Evolutionary conservation across 2,888 invertebrate species (phyloP).

Genomic region (Conops quadrifasciatus): DNA sequence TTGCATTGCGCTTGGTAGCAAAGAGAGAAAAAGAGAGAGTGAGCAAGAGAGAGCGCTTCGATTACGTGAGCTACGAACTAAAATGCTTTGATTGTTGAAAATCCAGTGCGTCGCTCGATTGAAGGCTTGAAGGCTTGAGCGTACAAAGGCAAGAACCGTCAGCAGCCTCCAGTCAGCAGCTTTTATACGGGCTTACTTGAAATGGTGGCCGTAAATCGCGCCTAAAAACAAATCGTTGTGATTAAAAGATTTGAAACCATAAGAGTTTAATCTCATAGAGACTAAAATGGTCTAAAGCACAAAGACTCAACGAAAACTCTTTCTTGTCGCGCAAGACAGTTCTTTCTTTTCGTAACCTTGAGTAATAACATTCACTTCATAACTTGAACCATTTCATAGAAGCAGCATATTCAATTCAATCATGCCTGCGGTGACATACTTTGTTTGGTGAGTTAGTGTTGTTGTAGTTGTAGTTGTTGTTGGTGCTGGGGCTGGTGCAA

Average conservation of each 20-base stretch:
- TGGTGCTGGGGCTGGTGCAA: conserved; percentile 6
- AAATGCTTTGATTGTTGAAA: not conserved
- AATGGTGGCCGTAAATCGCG: too few relatives aligned
- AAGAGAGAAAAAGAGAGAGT: not conserved
- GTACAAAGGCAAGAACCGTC: not conserved
- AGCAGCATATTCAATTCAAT: too few relatives aligned
- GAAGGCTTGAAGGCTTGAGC: not conserved
- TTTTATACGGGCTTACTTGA: conserved; percentile 18
- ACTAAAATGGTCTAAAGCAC: too few relatives aligned
- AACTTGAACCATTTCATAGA: too few relatives aligned
- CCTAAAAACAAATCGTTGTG: too few relatives aligned
- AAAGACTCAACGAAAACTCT: conserved; percentile 16
- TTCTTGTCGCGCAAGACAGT: not conserved
- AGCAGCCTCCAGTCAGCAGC: not conserved
- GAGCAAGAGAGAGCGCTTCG: not conserved
- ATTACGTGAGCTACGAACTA: too few relatives aligned
- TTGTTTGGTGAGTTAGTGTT: too few relatives aligned
- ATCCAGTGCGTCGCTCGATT: not conserved
- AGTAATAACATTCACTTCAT: too few relatives aligned
- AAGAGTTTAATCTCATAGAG: too few relatives aligned
- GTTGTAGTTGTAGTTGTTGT: not conserved
- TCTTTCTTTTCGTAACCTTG: too few relatives aligned
- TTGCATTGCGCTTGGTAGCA: not conserved
- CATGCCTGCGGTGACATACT: not conserved
- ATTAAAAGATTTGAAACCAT: too few relatives aligned